Evolutionary conservation across 2,113 vertebrate genomes (phyloP).

Genomic region (Morphnarchus princeps): DNA sequence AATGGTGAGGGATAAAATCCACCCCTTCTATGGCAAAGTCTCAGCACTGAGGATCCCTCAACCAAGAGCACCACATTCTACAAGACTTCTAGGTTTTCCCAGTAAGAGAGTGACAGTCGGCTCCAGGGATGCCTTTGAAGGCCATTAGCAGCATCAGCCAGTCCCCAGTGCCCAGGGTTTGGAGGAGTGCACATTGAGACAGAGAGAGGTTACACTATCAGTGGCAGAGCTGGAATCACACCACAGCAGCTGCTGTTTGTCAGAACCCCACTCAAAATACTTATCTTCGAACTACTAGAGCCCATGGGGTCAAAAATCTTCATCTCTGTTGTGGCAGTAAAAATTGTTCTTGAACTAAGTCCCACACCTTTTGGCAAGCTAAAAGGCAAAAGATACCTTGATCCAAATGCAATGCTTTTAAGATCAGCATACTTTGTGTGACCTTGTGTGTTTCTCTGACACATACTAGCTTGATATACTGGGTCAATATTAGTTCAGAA

Average conservation of each 20-base stretch:
- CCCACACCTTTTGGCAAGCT: neutral
- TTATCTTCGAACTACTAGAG: neutral
- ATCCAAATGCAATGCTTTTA: neutral
- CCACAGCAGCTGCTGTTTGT: neutral
- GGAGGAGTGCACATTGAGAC: neutral
- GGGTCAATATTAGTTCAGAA: conserved; percentile 25
- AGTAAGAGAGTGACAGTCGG: neutral
- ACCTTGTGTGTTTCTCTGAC: neutral
- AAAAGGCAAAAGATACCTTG: neutral
- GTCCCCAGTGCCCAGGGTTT: neutral
- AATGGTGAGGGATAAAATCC: neutral
- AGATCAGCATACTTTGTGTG: neutral
- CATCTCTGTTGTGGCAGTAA: neutral
- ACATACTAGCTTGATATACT: neutral
- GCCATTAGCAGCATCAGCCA: neutral
- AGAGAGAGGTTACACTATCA: neutral
- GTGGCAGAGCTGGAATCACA: neutral
- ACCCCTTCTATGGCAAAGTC: neutral
- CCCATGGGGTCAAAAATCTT: neutral
- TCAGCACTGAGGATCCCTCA: neutral
- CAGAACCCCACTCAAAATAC: neutral
- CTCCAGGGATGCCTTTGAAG: neutral
- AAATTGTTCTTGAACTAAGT: neutral
- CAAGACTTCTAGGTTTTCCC: neutral
- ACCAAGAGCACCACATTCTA: neutral